Evolutionary conservation across 2,113 vertebrate genomes (phyloP).

Genomic region (Cheirogaleus medius): DNA sequence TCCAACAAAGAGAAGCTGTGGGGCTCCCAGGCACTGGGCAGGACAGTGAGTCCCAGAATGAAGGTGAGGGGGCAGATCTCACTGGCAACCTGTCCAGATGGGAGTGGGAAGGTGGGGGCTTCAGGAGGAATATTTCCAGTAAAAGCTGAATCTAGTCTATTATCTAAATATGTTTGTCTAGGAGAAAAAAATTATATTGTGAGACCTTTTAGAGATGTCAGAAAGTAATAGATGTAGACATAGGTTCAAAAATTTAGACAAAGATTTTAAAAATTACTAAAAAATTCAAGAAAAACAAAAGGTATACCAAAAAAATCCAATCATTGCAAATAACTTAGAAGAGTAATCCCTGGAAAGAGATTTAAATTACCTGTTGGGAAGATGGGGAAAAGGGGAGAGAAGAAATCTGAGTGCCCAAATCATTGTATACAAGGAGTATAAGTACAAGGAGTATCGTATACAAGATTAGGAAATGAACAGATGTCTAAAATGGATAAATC

Average conservation of each 20-base stretch:
- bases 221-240: not conserved
- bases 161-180: not conserved
- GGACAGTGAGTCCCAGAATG: not conserved
- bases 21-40: not conserved
- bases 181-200: not conserved
- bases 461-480: not conserved
- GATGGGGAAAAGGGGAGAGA: not conserved
- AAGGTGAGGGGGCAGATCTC: not conserved
- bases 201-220: not conserved
- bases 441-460: no score
- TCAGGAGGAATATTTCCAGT: not conserved
- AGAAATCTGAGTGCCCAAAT: not conserved
- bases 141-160: not conserved
- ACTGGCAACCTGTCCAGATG: not conserved
- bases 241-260: not conserved
- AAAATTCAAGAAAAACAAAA: conserved; percentile 10
- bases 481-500: not conserved
- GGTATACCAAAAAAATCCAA: not conserved
- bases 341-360: not conserved
- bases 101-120: not conserved
- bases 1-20: not conserved
- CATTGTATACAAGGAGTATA: not conserved
- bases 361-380: not conserved
- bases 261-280: conserved; percentile 1
- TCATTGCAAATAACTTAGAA: not conserved